These are phyloP conservation scores for Macrosoma leucophasiata DNA, from an alignment of 2,888 invertebrate genomes.

Conservation along the genomic window DNA sequence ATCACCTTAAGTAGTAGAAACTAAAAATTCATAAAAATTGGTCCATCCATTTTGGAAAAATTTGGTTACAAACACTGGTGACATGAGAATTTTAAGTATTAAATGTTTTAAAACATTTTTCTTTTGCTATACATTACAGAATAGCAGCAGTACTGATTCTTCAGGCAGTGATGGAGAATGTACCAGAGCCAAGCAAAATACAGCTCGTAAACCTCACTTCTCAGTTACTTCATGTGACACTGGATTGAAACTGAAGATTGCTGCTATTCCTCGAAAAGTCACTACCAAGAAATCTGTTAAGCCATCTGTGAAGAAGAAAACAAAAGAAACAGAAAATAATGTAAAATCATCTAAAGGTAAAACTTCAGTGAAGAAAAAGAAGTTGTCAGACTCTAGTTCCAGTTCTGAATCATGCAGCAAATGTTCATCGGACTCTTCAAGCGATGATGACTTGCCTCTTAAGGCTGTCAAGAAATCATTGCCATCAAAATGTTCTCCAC, in stretches of 20 bases:
- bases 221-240: conserved; percentile 78
- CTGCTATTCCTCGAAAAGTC: conserved; percentile 73
- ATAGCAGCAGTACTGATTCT: conserved; percentile 55
- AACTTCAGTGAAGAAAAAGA: conserved; percentile 27
- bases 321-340: conserved; percentile 37
- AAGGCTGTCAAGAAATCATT: conserved; percentile 59
- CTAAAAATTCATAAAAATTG: no score
- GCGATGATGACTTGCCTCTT: conserved; percentile 63
- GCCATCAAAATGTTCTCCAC: conserved; percentile 47
- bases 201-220: conserved; percentile 67
- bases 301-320: conserved; percentile 55
- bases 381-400: conserved; percentile 57
- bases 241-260: conserved; percentile 77
- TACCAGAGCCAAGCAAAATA: conserved; percentile 46
- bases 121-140: conserved; percentile 44
- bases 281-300: conserved; percentile 50
- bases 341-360: conserved; percentile 22
- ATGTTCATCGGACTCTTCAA: conserved; percentile 63
- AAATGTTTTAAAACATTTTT: no score
- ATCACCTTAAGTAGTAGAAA: no score
- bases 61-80: no score
- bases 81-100: no score
- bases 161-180: conserved; percentile 68
- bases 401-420: conserved; percentile 72
- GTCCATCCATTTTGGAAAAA: no score